These are phyloP conservation scores for Bradypus variegatus DNA, from an alignment of 2,797 vertebrate species.

Conservation along the genomic window DNA sequence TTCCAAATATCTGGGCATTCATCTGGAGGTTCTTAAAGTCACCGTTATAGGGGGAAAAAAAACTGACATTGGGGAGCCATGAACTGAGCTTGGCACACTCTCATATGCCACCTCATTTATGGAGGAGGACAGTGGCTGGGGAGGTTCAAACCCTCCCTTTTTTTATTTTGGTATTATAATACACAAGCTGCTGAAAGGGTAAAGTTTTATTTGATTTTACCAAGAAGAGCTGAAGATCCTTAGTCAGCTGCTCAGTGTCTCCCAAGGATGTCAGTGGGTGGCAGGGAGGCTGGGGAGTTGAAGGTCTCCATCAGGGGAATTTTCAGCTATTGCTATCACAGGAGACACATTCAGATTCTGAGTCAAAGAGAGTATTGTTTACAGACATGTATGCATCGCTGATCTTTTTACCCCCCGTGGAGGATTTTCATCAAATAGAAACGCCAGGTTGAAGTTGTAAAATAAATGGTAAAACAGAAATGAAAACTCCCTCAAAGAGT, in stretches of 20 bases:
- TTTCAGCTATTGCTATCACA: neutral
- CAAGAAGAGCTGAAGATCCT: neutral
- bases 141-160: rapidly evolving
- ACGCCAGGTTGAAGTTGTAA: neutral
- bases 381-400: rapidly evolving
- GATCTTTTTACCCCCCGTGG: neutral
- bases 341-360: neutral
- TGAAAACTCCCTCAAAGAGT: neutral
- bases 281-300: neutral
- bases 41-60: neutral
- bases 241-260: neutral
- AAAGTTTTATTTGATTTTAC: neutral
- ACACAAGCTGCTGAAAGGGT: rapidly evolving
- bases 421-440: neutral
- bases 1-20: neutral
- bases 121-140: rapidly evolving
- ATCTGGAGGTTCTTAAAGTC: neutral
- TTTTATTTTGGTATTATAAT: neutral
- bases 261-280: neutral
- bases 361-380: neutral
- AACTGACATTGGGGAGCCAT: rapidly evolving
- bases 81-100: rapidly evolving
- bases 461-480: neutral
- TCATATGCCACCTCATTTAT: rapidly evolving
- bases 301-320: neutral